phyloP scores from a whole-genome alignment of 2,113 vertebrate genomes.

The Gavia stellata region DNA sequence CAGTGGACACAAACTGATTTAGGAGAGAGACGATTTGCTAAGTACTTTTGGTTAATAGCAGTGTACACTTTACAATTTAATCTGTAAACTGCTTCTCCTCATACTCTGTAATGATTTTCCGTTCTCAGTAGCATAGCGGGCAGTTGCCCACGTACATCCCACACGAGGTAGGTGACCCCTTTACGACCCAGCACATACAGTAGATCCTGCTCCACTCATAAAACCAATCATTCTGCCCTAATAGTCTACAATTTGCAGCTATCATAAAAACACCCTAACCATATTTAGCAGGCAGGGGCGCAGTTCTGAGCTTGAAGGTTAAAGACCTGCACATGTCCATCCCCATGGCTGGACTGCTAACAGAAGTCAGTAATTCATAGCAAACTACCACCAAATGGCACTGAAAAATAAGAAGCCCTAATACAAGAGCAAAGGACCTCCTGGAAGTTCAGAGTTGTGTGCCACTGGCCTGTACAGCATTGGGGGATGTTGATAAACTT shows the following conservation, averaged over 20 bases:
- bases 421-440: neutral
- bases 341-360: neutral
- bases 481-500: constrained; percentile 36
- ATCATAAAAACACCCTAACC: constrained; percentile 20
- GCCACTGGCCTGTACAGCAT: neutral
- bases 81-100: constrained; percentile 29
- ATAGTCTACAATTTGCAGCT: constrained; percentile 27
- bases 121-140: constrained; percentile 27
- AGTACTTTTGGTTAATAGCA: constrained; percentile 2
- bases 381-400: constrained; percentile 24
- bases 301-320: constrained; percentile 45
- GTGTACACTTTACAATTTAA: neutral
- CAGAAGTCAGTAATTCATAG: constrained; percentile 41
- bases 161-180: neutral
- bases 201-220: neutral
- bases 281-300: constrained; percentile 2
- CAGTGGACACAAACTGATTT: constrained; percentile 10
- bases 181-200: neutral
- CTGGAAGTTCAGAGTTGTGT: constrained; percentile 20
- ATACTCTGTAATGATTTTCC: constrained; percentile 33
- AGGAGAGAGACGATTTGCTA: constrained; percentile 6
- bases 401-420: neutral
- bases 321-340: neutral
- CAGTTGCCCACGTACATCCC: constrained; percentile 48
- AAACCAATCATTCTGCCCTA: constrained; percentile 28